Conservation (phyloP, 2,888 invertebrate genomes). For the Seira musarum region DNA sequence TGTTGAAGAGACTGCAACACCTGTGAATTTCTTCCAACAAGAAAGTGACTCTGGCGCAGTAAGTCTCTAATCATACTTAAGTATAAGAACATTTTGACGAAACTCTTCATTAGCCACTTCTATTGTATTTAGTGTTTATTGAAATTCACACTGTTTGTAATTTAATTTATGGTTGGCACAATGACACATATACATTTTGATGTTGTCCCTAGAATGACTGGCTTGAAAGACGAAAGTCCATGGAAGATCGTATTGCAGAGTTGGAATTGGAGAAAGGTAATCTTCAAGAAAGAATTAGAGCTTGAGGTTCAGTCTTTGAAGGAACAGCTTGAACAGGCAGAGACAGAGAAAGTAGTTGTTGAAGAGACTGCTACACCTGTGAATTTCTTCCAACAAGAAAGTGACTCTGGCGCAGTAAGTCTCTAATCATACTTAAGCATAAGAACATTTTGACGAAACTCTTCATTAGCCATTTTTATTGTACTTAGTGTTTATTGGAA, state of each 20-base stretch:
- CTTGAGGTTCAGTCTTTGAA: conserved; percentile 14
- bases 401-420: background rate
- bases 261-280: conserved; percentile 94
- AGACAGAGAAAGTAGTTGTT: background rate
- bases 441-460: background rate
- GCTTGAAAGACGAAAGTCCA: conserved; percentile 49
- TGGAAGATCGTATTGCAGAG: conserved; percentile 78
- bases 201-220: conserved; percentile 59
- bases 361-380: conserved; percentile 2
- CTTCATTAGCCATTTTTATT: no score
- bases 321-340: background rate
- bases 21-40: conserved; percentile 1
- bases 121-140: no score
- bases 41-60: background rate
- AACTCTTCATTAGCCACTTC: no score
- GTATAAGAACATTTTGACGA: background rate
- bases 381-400: conserved; percentile 9
- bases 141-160: no score
- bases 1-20: background rate
- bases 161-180: no score
- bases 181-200: no score
- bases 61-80: background rate
- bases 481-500: no score
- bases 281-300: conserved; percentile 73
- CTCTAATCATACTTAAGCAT: background rate